Conservation (phyloP, 2,888 invertebrate genomes). For the Phymatocera aterrima region DNA sequence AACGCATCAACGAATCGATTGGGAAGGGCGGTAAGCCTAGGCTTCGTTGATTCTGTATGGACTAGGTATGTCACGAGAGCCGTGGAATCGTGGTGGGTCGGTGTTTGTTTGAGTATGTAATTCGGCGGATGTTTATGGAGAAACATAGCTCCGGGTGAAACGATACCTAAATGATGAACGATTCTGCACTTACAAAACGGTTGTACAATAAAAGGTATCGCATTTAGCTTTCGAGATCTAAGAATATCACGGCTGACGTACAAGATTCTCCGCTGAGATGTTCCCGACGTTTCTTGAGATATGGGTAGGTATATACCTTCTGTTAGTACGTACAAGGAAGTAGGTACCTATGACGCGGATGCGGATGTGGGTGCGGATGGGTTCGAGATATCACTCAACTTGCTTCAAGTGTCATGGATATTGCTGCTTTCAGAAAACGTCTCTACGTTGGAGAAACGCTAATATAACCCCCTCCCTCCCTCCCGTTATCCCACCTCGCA, state of each 20-base stretch:
- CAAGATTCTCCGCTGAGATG: conserved; percentile 33
- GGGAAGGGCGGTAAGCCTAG: neutral
- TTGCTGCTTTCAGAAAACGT: conserved; percentile 44
- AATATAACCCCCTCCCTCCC: conserved; percentile 17
- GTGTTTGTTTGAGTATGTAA: conserved; percentile 28
- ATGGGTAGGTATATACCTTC: conserved; percentile 11
- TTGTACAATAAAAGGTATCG: conserved; percentile 2
- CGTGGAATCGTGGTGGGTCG: neutral
- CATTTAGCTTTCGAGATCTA: conserved; percentile 38
- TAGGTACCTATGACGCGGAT: neutral
- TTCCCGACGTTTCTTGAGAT: conserved; percentile 37
- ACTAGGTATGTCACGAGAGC: neutral
- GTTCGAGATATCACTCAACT: conserved; percentile 45
- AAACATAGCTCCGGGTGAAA: neutral
- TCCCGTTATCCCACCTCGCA: neutral
- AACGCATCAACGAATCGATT: conserved; percentile 41
- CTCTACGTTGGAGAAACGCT: conserved; percentile 37
- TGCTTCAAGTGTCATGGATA: conserved; percentile 45
- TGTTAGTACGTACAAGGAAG: neutral
- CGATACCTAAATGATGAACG: neutral
- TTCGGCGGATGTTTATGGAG: neutral
- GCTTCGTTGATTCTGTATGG: conserved; percentile 35
- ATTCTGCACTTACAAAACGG: conserved; percentile 1
- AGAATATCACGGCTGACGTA: neutral
- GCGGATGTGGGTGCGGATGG: conserved; percentile 2